Percentiles rank a stretch among this genome's conserved stretches.
Conservation (phyloP, 2,113 vertebrate species). For the Uropsilus gracilis region DNA sequence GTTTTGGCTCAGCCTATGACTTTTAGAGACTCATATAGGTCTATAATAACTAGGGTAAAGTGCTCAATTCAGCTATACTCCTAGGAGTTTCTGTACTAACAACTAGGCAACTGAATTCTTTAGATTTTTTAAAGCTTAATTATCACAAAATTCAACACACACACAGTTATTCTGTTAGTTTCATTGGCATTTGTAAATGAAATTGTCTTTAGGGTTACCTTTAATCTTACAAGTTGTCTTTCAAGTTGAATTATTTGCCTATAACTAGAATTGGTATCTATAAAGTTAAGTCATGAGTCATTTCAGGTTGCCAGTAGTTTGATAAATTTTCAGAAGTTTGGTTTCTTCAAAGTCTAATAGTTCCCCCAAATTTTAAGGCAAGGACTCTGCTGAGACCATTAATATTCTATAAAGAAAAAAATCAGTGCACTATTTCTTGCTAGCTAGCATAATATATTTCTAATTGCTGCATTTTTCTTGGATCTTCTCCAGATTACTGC, state of each 20-base stretch:
- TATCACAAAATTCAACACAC: background rate
- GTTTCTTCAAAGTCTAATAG: constrained; percentile 5
- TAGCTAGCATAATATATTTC: constrained; percentile 8
- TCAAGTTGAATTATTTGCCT: constrained; percentile 48
- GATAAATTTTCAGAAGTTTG: constrained; percentile 24
- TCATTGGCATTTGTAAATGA: constrained; percentile 19
- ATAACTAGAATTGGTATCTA: background rate
- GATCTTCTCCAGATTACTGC: constrained; percentile 15
- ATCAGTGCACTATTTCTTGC: constrained; percentile 33
- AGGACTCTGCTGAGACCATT: background rate
- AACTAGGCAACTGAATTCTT: background rate
- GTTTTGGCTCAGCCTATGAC: background rate
- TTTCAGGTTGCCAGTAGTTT: constrained; percentile 23
- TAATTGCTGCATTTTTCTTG: constrained; percentile 37
- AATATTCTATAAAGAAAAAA: constrained; percentile 40
- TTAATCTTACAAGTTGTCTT: no score
- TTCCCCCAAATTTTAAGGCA: background rate
- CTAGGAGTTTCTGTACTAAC: background rate
- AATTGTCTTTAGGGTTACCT: constrained; percentile 36
- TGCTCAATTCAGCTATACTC: constrained; percentile 1
- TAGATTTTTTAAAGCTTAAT: constrained; percentile 26
- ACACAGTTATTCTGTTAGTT: constrained; percentile 31
- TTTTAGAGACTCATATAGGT: background rate
- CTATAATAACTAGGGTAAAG: background rate
- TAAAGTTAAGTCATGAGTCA: constrained; percentile 11